These are phyloP conservation scores for Botia kubotai DNA, from an alignment of 2,797 vertebrate genomes.

Conservation along the genomic window DNA sequence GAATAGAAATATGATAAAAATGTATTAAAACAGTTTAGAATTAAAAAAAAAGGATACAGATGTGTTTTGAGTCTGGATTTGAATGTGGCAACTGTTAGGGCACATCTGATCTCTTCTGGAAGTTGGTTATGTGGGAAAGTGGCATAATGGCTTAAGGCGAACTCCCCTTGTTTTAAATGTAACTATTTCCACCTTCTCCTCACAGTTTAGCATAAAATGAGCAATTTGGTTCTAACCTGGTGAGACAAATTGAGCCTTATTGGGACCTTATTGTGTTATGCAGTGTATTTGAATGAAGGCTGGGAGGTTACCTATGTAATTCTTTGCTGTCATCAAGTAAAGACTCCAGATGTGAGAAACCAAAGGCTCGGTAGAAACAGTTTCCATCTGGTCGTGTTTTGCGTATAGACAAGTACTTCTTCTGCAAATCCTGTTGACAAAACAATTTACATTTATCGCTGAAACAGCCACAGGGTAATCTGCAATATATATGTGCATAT, in stretches of 20 bases:
- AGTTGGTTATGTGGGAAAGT: too few relatives aligned
- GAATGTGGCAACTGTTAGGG: too few relatives aligned
- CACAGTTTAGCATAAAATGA: background rate
- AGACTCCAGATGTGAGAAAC: conserved; percentile 89
- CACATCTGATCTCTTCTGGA: too few relatives aligned
- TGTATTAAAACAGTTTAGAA: too few relatives aligned
- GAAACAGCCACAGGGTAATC: background rate
- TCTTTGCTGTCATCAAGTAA: conserved; percentile 90
- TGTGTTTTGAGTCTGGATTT: too few relatives aligned
- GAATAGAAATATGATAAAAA: too few relatives aligned
- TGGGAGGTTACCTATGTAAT: conserved; percentile 79
- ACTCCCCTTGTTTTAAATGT: background rate
- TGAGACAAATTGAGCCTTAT: background rate
- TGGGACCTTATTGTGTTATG: background rate
- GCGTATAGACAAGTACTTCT: conserved; percentile 89
- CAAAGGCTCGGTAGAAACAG: conserved; percentile 93
- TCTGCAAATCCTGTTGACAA: conserved; percentile 82
- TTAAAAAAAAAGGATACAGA: too few relatives aligned
- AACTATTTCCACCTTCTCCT: background rate
- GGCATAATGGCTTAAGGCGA: too few relatives aligned
- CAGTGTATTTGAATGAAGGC: background rate
- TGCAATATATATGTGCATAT: background rate
- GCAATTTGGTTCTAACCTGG: background rate
- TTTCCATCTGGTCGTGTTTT: conserved; percentile 94
- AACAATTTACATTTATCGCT: conserved; percentile 1